phyloP scores from a whole-genome alignment of 2,113 vertebrate species.

The Varanus salvator region DNA sequence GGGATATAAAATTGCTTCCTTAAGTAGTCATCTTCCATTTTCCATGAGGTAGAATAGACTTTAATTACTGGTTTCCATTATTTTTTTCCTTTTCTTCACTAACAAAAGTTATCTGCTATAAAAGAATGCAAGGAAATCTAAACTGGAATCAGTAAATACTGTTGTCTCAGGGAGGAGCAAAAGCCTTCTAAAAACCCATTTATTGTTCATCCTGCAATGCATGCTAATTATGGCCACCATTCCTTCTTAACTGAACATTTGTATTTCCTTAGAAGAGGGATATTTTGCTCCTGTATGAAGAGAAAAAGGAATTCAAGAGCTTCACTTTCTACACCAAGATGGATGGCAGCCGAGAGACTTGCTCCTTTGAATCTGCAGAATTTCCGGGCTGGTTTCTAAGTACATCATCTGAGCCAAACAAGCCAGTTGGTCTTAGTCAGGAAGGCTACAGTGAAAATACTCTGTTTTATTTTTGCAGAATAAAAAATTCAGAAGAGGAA shows the following conservation, averaged over 20 bases:
- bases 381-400: conserved; percentile 41
- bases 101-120: background rate
- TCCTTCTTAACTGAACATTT: background rate
- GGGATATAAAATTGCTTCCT: too few relatives aligned
- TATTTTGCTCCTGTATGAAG: background rate
- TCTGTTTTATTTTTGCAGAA: conserved; percentile 9
- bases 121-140: background rate
- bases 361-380: conserved; percentile 35
- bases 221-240: too few relatives aligned
- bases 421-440: background rate
- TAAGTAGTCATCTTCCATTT: background rate
- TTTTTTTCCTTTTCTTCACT: background rate
- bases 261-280: background rate
- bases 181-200: background rate
- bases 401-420: conserved; percentile 5
- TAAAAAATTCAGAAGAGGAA: too few relatives aligned
- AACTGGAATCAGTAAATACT: background rate
- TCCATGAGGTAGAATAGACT: background rate
- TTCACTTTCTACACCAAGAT: conserved; percentile 31
- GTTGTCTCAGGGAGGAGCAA: background rate
- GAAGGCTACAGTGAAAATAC: background rate
- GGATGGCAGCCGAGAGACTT: background rate
- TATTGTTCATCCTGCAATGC: background rate
- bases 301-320: background rate
- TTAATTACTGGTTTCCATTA: background rate